These are phyloP conservation scores for Xiphorhynchus elegans DNA, from an alignment of 2,113 vertebrate genomes.

Conservation along the genomic window DNA sequence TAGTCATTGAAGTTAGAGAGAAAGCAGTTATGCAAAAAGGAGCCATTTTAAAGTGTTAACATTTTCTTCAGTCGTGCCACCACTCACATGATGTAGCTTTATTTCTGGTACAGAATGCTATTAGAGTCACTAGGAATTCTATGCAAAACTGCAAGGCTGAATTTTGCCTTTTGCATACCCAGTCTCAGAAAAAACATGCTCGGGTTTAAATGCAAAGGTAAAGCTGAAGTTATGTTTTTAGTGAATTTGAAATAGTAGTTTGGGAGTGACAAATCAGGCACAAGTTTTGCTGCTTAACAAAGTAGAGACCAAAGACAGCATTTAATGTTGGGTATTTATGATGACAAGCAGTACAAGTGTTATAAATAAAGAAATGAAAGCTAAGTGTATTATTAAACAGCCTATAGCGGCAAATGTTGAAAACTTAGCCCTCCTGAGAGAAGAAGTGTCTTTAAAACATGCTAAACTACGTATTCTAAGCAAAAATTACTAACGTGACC, in stretches of 20 bases:
- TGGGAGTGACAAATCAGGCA: conserved; percentile 13
- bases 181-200: not conserved
- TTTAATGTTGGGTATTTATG: not conserved
- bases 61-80: not conserved
- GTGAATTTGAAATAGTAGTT: not conserved
- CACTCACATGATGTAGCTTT: not conserved
- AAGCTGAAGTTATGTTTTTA: not conserved
- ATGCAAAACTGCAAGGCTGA: not conserved
- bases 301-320: not conserved
- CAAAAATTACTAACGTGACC: not conserved
- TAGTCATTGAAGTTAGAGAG: not conserved
- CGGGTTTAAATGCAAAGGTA: not conserved
- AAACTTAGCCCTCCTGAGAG: not conserved
- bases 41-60: not conserved
- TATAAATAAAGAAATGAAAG: not conserved
- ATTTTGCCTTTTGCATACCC: not conserved
- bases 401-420: not conserved
- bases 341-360: not conserved
- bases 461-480: not conserved
- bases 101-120: not conserved
- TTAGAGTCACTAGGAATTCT: not conserved
- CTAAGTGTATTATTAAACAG: not conserved
- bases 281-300: not conserved
- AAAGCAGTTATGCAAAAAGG: not conserved
- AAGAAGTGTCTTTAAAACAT: not conserved